A percentile compares a stretch with the other conserved stretches of the same genome.
Conservation (phyloP, 2,888 invertebrate species). For the Patella pellucida region DNA sequence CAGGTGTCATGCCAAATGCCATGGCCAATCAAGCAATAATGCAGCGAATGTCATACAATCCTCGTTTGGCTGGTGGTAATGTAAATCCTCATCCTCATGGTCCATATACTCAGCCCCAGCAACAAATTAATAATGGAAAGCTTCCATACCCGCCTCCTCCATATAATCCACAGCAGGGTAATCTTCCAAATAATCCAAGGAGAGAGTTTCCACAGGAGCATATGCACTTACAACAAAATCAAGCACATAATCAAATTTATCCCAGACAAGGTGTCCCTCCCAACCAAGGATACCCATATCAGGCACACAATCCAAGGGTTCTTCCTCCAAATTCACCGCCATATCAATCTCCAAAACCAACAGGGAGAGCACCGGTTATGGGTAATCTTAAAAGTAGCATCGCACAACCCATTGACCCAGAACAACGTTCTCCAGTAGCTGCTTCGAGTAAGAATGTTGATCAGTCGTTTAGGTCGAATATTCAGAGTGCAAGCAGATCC, state of each 20-base stretch:
- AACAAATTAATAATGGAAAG: background rate
- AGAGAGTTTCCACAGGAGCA: background rate
- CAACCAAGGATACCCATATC: background rate
- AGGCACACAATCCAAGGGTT: background rate
- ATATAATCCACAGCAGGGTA: background rate
- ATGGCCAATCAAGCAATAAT: background rate
- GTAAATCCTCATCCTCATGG: background rate
- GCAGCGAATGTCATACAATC: constrained; percentile 13
- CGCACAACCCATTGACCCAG: too few relatives aligned
- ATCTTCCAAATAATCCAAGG: background rate
- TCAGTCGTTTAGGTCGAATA: too few relatives aligned
- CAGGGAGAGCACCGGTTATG: background rate
- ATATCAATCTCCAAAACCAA: background rate
- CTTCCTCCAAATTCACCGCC: background rate
- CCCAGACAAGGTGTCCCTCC: background rate
- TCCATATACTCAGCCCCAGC: background rate
- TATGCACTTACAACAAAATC: background rate
- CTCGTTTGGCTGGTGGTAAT: background rate
- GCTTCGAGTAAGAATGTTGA: too few relatives aligned
- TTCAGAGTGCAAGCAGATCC: constrained; percentile 4
- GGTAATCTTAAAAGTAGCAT: too few relatives aligned
- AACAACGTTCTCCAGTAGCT: too few relatives aligned
- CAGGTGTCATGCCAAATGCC: background rate
- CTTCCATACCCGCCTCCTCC: background rate
- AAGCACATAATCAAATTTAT: background rate